Percentiles rank a stretch among this genome's conserved stretches.
These are phyloP conservation scores for Eremophila alpestris DNA, from an alignment of 2,797 vertebrate species.

Conservation along the genomic window DNA sequence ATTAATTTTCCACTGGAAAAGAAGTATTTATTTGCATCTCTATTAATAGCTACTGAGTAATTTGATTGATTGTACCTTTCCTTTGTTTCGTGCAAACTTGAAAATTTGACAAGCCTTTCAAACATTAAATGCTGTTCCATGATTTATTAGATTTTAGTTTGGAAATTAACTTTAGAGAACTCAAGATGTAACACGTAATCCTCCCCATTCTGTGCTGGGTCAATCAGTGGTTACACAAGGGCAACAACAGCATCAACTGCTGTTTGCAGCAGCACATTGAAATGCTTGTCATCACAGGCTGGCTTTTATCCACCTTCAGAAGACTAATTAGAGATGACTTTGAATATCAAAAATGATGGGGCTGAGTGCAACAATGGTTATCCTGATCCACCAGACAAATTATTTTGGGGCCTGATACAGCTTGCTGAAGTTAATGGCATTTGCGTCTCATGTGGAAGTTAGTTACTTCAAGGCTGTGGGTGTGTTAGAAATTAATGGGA, in stretches of 20 bases:
- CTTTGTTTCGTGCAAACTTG: neutral
- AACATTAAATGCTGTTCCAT: conserved; percentile 19
- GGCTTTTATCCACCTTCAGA: neutral
- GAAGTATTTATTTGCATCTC: neutral
- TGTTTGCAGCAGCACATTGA: neutral
- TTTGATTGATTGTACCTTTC: neutral
- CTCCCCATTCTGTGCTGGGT: neutral
- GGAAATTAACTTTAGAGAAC: conserved; percentile 39
- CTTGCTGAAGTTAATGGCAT: neutral
- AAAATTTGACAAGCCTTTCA: conserved; percentile 13
- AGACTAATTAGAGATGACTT: neutral
- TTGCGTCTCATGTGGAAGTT: neutral
- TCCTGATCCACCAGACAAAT: neutral
- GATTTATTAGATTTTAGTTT: conserved; percentile 27
- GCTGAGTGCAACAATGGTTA: neutral
- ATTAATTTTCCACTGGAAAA: neutral
- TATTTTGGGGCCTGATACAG: neutral
- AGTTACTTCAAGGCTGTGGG: neutral
- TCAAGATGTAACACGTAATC: neutral
- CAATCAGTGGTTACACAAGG: neutral
- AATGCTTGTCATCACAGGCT: neutral
- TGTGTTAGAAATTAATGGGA: neutral
- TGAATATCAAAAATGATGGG: neutral
- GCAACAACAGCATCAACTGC: neutral
- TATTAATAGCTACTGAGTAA: neutral